Evolutionary conservation across 2,797 vertebrate species (phyloP).

Genomic region (Cossypha dichroa): DNA sequence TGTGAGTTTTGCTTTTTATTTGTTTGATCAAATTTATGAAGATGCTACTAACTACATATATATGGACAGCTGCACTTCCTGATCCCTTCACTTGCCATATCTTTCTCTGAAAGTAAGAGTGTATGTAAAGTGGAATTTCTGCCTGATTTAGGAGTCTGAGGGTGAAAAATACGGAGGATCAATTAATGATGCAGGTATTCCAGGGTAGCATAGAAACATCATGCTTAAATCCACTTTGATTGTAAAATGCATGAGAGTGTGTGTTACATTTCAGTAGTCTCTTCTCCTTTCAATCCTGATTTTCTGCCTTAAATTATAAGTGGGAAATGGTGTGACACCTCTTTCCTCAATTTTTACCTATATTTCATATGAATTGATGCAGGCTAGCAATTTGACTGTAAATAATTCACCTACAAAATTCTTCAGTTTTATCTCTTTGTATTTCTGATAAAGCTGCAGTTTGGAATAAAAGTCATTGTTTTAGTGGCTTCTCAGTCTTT

Average conservation of each 20-base stretch:
- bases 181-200: not conserved
- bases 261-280: not conserved
- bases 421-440: not conserved
- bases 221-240: not conserved
- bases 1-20: not conserved
- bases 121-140: not conserved
- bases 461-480: not conserved
- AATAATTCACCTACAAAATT: not conserved
- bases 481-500: slow-evolving; percentile 12
- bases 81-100: not conserved
- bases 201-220: not conserved
- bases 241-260: not conserved
- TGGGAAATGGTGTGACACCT: not conserved
- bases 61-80: not conserved
- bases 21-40: not conserved
- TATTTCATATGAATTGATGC: slow-evolving; percentile 8
- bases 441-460: slow-evolving; percentile 8
- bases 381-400: slow-evolving; percentile 18
- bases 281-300: not conserved
- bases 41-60: not conserved
- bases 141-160: not conserved
- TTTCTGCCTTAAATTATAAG: not conserved
- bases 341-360: not conserved
- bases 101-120: not conserved
- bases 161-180: not conserved